Base-by-base conservation (phyloP, 2,113 vertebrate species). In the Bubo scandiacus region DNA sequence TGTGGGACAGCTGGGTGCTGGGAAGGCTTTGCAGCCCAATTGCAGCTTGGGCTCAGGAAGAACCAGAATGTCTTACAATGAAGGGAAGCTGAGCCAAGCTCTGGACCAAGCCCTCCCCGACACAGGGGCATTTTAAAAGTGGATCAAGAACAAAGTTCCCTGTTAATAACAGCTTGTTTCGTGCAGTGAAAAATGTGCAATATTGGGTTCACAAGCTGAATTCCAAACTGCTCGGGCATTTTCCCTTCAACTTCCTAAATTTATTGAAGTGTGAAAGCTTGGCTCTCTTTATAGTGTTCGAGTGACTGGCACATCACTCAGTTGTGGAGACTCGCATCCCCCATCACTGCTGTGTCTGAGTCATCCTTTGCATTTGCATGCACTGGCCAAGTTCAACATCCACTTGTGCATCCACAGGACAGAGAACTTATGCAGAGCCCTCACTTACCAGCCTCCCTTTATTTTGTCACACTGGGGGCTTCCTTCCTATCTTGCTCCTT, bases 131-230 rank as follows among this genome's bases (percentile, higher is more conserved):
- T 91, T 94, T 92, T 73, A 96, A 94, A 90, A 13, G 9, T 85
- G 87, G 78, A 88, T 59, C 65, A 84, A 91, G 95, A 97, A 91
- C 95, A 96, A 97, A 96, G 93, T 27, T 5, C 68, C 25, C 47
- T 62, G 61, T 79, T 95, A 96, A 79, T 87, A 91, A 61, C 57
- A 85, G 70, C 54, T 87, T 72, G 81, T 85, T 91, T 91, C 0
- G 0, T 52, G 66, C 40, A 3, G 49, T 88, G 84, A 88, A 94
- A 92, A 85, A 57, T 34, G 14, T 68, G 85, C 65, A 88, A 75
- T 89, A 81, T 62, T 49, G 51, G 78, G 40, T 47, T 92, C 89
- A 72, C 78, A 81, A 95, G 27, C 92, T 88, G 81, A 91, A 82
- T 75, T 97, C 92, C 81, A 87, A 92, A 63, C 43, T 72, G 61